Percentiles rank a stretch among this genome's conserved stretches.
These are phyloP conservation scores for Paedocypris sp. DNA, from an alignment of 2,113 vertebrate species.

Conservation along the genomic window DNA sequence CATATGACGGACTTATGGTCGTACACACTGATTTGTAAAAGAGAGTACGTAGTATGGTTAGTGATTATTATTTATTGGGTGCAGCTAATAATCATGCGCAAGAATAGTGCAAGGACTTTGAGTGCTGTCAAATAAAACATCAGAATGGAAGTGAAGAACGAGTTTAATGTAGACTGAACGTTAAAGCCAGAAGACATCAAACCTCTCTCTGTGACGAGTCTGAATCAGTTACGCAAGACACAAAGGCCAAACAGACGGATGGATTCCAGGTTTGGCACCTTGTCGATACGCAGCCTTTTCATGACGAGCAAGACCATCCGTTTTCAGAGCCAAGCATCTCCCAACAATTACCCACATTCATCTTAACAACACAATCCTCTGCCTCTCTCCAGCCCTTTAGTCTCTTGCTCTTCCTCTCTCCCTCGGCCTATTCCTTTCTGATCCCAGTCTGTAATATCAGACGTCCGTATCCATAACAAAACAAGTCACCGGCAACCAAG, in stretches of 20 bases:
- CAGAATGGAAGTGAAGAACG: background rate
- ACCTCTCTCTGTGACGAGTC: background rate
- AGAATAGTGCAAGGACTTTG: background rate
- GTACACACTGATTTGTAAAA: no score
- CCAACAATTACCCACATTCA: no score
- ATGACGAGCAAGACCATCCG: background rate
- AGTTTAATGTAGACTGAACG: background rate
- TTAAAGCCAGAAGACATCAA: conserved; percentile 1
- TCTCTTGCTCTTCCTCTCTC: background rate
- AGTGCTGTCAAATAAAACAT: background rate
- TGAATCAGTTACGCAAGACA: no score
- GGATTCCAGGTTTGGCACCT: conserved; percentile 7
- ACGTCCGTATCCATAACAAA: background rate
- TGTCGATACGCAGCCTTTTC: conserved; percentile 4
- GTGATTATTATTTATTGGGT: no score
- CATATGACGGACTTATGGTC: no score
- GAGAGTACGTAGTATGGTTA: no score
- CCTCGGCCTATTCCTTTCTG: background rate
- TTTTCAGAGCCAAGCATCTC: background rate
- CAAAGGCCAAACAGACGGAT: conserved; percentile 13
- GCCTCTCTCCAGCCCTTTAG: background rate
- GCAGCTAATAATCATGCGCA: no score
- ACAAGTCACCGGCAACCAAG: conserved; percentile 2
- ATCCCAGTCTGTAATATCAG: background rate
- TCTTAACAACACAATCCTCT: no score